A percentile compares a stretch with the other conserved stretches of the same genome.
phyloP scores from a whole-genome alignment of 2,888 invertebrate species.

The Holacanthella duospinosa region DNA sequence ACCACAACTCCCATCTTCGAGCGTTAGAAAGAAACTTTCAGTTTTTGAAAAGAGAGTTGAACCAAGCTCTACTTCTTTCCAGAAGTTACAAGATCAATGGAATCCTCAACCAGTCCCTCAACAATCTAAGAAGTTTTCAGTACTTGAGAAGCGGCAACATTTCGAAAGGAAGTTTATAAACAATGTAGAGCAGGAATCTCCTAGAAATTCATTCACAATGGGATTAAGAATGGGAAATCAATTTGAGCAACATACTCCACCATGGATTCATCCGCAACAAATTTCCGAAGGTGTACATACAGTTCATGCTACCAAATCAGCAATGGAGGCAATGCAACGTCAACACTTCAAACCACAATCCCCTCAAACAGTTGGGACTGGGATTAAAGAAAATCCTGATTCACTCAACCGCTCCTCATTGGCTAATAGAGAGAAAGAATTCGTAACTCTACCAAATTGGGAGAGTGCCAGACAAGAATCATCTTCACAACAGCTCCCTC shows the following conservation, averaged over 20 bases:
- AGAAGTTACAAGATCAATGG: neutral
- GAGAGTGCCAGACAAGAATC: neutral
- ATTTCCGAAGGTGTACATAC: conserved; percentile 34
- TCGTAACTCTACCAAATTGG: neutral
- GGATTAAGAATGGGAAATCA: neutral
- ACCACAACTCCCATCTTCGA: conserved; percentile 25
- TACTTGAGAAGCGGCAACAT: conserved; percentile 4
- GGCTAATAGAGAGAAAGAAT: neutral
- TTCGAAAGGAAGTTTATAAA: neutral
- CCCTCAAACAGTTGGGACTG: neutral
- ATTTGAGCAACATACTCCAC: conserved; percentile 1
- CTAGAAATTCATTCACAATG: neutral
- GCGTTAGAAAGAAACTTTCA: conserved; percentile 33
- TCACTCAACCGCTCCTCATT: neutral
- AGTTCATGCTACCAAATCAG: conserved; percentile 35
- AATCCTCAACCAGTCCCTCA: neutral
- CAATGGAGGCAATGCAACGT: conserved; percentile 34
- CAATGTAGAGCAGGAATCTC: neutral
- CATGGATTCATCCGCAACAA: neutral
- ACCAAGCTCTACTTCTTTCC: neutral
- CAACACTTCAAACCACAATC: neutral
- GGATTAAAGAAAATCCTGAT: neutral
- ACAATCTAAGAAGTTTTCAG: neutral
- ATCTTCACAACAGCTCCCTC: neutral
- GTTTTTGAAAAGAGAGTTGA: conserved; percentile 28